Evolutionary conservation across 2,888 invertebrate species (phyloP).

Genomic region (Lasioglossum vierecki): DNA sequence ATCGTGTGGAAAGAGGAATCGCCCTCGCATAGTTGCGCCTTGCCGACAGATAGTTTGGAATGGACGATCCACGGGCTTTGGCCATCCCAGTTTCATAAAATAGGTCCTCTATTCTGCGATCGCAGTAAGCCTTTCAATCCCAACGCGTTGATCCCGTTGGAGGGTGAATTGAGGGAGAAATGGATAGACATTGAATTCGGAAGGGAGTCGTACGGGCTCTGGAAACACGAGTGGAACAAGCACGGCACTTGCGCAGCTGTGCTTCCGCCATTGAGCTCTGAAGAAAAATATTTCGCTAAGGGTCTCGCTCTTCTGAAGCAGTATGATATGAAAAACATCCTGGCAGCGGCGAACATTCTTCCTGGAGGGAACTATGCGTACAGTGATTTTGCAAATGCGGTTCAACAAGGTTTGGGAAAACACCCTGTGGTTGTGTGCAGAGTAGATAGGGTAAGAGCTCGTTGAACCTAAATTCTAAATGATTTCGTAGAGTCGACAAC

Average conservation of each 20-base stretch:
- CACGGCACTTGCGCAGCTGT: slow-evolving; percentile 92
- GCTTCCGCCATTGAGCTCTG: slow-evolving; percentile 86
- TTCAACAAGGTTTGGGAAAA: slow-evolving; percentile 86
- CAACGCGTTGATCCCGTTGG: slow-evolving; percentile 86
- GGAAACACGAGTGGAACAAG: slow-evolving; percentile 93
- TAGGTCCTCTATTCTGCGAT: slow-evolving; percentile 91
- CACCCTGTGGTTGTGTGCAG: slow-evolving; percentile 88
- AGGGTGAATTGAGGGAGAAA: slow-evolving; percentile 85
- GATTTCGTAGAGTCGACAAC: not conserved
- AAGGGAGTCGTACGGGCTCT: slow-evolving; percentile 86
- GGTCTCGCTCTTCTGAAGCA: slow-evolving; percentile 87
- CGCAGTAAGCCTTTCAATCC: slow-evolving; percentile 88
- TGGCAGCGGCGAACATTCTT: slow-evolving; percentile 86
- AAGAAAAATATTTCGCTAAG: slow-evolving; percentile 88
- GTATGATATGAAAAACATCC: slow-evolving; percentile 87
- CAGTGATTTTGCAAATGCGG: slow-evolving; percentile 84
- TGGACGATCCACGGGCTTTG: slow-evolving; percentile 95
- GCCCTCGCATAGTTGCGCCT: slow-evolving; percentile 86
- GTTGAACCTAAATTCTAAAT: not conserved
- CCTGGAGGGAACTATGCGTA: slow-evolving; percentile 83
- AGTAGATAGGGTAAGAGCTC: slow-evolving; percentile 84
- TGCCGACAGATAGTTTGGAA: slow-evolving; percentile 86
- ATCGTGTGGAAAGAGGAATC: slow-evolving; percentile 88
- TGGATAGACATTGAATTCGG: slow-evolving; percentile 91
- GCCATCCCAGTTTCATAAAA: slow-evolving; percentile 89